phyloP scores from a whole-genome alignment of 2,113 vertebrate species.

The Nannobrachium achirus region DNA sequence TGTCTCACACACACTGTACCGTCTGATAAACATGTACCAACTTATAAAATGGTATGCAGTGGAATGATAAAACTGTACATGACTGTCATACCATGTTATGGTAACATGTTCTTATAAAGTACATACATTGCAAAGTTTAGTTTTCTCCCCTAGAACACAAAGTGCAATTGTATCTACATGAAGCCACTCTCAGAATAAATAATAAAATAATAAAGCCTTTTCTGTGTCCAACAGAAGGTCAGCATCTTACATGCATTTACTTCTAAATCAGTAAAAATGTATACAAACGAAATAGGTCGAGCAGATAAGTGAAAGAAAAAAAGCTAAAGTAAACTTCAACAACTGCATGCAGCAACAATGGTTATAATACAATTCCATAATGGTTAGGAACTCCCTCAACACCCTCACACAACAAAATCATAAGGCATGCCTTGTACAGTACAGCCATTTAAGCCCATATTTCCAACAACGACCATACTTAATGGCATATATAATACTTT shows the following conservation, averaged over 20 bases:
- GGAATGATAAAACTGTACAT: slow-evolving; percentile 79
- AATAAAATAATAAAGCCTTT: slow-evolving; percentile 47
- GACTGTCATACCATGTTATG: slow-evolving; percentile 63
- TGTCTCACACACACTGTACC: slow-evolving; percentile 59
- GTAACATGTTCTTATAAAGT: slow-evolving; percentile 43
- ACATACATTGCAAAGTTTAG: slow-evolving; percentile 62
- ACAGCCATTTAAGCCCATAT: slow-evolving; percentile 73
- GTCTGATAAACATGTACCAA: slow-evolving; percentile 49
- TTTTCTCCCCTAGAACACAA: slow-evolving; percentile 66
- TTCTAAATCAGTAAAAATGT: slow-evolving; percentile 64
- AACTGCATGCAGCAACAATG: slow-evolving; percentile 92
- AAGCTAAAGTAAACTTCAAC: slow-evolving; percentile 82
- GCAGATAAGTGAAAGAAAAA: slow-evolving; percentile 39
- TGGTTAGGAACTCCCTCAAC: slow-evolving; percentile 79
- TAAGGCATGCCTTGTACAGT: slow-evolving; percentile 95
- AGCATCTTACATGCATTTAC: slow-evolving; percentile 80
- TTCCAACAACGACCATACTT: slow-evolving; percentile 71
- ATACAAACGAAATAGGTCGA: slow-evolving; percentile 45
- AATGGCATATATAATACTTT: slow-evolving; percentile 65
- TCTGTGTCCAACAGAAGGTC: slow-evolving; percentile 75
- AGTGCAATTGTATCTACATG: slow-evolving; percentile 67
- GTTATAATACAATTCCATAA: slow-evolving; percentile 82
- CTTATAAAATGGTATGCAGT: slow-evolving; percentile 65
- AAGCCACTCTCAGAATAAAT: slow-evolving; percentile 66
- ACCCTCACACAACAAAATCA: slow-evolving; percentile 85